phyloP scores from a whole-genome alignment of 2,113 vertebrate species.

The Alces alces region DNA sequence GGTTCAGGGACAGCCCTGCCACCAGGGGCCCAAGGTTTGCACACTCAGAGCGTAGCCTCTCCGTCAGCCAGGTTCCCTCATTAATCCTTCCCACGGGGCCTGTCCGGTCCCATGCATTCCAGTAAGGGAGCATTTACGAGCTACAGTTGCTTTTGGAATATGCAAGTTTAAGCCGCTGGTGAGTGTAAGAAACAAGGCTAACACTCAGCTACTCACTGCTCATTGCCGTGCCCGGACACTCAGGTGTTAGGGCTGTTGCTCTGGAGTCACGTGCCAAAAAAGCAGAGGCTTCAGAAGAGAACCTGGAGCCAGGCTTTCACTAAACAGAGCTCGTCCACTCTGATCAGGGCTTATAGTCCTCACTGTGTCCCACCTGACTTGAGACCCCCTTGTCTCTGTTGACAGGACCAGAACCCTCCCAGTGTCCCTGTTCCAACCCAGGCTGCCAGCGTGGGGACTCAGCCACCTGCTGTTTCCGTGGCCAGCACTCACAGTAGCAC shows the following conservation, averaged over 20 bases:
- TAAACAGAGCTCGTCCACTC: background rate
- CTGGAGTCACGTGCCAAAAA: background rate
- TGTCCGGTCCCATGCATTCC: background rate
- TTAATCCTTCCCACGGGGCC: background rate
- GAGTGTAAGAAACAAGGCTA: background rate
- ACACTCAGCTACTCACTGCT: accelerated
- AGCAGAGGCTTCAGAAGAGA: background rate
- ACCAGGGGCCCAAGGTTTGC: background rate
- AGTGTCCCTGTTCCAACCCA: slow-evolving; percentile 83
- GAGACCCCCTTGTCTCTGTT: background rate
- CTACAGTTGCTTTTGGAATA: background rate
- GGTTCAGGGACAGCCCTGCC: background rate
- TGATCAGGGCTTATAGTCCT: background rate
- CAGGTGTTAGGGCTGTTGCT: accelerated
- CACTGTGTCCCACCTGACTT: background rate
- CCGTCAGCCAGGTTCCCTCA: background rate
- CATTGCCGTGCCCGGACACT: accelerated
- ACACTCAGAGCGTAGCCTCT: background rate
- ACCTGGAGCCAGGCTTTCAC: background rate
- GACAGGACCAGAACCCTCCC: slow-evolving; percentile 89
- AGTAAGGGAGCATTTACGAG: background rate
- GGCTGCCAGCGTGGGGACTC: slow-evolving; percentile 79
- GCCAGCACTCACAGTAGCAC: slow-evolving; percentile 84
- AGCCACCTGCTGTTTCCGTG: slow-evolving; percentile 82
- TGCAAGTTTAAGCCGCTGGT: background rate